These are phyloP conservation scores for Danio choprae DNA, from an alignment of 2,797 vertebrate species.

Conservation along the genomic window DNA sequence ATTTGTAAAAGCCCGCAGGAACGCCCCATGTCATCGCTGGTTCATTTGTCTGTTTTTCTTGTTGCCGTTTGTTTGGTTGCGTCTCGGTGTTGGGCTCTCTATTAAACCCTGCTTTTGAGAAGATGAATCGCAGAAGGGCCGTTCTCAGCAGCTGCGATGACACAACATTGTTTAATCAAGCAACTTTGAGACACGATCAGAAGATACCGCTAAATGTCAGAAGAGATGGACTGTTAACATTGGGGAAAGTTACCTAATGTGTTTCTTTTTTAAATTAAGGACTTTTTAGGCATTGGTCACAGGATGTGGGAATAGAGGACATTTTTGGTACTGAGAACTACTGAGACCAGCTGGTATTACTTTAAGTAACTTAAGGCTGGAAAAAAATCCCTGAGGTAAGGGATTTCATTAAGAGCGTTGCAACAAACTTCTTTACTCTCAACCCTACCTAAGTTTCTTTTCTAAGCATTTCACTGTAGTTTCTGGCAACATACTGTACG, in stretches of 20 bases:
- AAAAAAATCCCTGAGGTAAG: too few relatives aligned
- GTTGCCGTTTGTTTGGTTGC: conserved; percentile 41
- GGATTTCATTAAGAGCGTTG: too few relatives aligned
- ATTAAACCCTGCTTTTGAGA: conserved; percentile 56
- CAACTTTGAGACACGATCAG: conserved; percentile 65
- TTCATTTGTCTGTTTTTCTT: conserved; percentile 70
- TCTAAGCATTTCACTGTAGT: too few relatives aligned
- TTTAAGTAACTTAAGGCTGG: too few relatives aligned
- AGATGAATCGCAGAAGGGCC: conserved; percentile 68
- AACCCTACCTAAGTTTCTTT: too few relatives aligned
- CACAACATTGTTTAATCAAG: conserved; percentile 69
- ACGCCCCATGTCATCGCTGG: conserved; percentile 63
- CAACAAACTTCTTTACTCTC: too few relatives aligned
- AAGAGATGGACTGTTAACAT: conserved; percentile 61
- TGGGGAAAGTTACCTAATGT: not conserved
- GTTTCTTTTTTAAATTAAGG: not conserved
- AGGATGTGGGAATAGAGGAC: not conserved
- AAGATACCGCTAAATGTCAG: conserved; percentile 65
- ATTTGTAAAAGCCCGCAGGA: conserved; percentile 77
- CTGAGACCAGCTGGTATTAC: not conserved
- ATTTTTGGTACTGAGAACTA: not conserved
- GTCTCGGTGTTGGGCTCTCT: conserved; percentile 64
- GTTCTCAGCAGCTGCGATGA: conserved; percentile 51
- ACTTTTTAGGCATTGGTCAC: not conserved
- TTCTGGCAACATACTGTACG: too few relatives aligned